Evolutionary conservation across 1,140 invertebrate species (phyloP).

Genomic region (Ooceraea biroi): DNA sequence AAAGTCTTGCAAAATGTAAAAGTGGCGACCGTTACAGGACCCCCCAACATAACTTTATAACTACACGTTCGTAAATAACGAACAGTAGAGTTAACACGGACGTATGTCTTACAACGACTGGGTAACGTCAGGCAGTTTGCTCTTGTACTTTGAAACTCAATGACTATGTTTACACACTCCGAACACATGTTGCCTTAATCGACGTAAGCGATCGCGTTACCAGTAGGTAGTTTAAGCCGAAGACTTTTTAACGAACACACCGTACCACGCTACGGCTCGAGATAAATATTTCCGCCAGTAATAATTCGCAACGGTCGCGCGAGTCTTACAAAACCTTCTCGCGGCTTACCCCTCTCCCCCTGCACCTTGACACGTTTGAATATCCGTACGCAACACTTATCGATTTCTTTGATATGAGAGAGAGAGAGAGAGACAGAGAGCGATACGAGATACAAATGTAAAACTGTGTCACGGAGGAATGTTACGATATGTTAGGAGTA

Average conservation of each 20-base stretch:
- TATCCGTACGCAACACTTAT: background rate
- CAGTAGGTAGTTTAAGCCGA: constrained; percentile 36
- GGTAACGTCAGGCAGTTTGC: constrained; percentile 44
- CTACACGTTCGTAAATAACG: too few relatives aligned
- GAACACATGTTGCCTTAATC: constrained; percentile 60
- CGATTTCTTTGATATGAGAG: too few relatives aligned
- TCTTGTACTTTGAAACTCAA: constrained; percentile 63
- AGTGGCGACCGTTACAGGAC: too few relatives aligned
- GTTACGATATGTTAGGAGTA: too few relatives aligned
- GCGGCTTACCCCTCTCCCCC: background rate
- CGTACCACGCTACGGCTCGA: background rate
- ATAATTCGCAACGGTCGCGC: constrained; percentile 21
- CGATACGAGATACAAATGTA: too few relatives aligned
- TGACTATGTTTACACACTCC: constrained; percentile 57
- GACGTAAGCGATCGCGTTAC: constrained; percentile 55
- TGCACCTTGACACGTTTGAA: background rate
- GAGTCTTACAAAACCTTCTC: background rate
- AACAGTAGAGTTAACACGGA: background rate
- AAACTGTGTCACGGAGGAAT: too few relatives aligned
- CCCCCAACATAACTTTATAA: too few relatives aligned
- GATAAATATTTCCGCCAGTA: too few relatives aligned
- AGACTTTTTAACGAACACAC: constrained; percentile 40
- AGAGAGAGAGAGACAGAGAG: too few relatives aligned
- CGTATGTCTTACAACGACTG: constrained; percentile 5
- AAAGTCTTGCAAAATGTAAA: too few relatives aligned